These are phyloP conservation scores for Mesembrinibis cayennensis DNA, from an alignment of 2,113 vertebrate genomes.

Conservation along the genomic window DNA sequence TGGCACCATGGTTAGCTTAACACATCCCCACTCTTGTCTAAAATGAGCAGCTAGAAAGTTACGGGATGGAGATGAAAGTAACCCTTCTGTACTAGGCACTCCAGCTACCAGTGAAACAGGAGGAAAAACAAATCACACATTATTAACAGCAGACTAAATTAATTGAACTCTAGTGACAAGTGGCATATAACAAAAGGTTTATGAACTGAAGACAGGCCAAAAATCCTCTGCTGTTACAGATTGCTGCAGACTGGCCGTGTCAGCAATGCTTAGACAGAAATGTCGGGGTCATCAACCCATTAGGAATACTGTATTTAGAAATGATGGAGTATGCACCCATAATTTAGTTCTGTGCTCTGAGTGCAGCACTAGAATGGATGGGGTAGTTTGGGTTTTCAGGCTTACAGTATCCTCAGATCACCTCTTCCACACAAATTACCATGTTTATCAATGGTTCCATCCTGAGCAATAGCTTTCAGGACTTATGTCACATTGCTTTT, in stretches of 20 bases:
- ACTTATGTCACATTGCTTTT: neutral
- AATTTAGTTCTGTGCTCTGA: neutral
- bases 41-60: neutral
- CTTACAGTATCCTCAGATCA: neutral
- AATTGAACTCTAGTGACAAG: neutral
- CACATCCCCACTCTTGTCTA: neutral
- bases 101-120: neutral
- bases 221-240: neutral
- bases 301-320: neutral
- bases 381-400: neutral
- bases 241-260: neutral
- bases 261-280: neutral
- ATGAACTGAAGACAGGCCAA: neutral
- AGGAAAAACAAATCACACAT: neutral
- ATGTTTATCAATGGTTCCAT: neutral
- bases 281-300: neutral
- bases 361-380: neutral
- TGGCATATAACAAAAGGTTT: neutral
- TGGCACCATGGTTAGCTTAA: neutral
- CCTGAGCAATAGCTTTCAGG: neutral
- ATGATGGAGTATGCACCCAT: neutral
- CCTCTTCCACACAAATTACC: neutral
- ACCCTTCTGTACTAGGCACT: neutral
- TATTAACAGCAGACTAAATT: neutral
- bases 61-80: neutral